phyloP scores from a whole-genome alignment of 92 coral and sea anemone species.

The Actinernus sp. region DNA sequence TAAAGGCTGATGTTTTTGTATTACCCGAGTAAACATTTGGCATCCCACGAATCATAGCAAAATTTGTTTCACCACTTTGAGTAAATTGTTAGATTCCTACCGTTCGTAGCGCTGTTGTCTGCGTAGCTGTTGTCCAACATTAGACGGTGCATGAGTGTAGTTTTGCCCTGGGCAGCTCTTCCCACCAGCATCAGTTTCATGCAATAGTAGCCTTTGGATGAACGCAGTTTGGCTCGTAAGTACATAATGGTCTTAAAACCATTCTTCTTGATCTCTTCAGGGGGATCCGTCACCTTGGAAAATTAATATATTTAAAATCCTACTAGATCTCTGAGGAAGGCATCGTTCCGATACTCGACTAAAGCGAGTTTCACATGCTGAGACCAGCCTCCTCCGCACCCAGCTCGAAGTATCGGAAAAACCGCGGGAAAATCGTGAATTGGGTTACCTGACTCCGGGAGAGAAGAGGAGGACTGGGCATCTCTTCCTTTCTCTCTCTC shows the following conservation, averaged over 20 bases:
- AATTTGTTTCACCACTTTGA: neutral
- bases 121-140: slow-evolving; percentile 75
- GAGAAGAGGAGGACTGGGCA: too few relatives aligned
- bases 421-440: too few relatives aligned
- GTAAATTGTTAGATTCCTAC: slow-evolving; percentile 16
- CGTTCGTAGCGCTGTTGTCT: slow-evolving; percentile 84
- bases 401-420: too few relatives aligned
- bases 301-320: neutral
- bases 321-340: too few relatives aligned
- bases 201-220: slow-evolving; percentile 78
- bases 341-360: too few relatives aligned
- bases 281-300: slow-evolving; percentile 92
- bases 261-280: slow-evolving; percentile 75
- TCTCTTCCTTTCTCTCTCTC: too few relatives aligned
- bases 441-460: too few relatives aligned
- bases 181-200: slow-evolving; percentile 98
- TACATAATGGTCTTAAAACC: slow-evolving; percentile 80
- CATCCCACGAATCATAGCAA: too few relatives aligned
- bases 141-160: slow-evolving; percentile 93
- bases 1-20: too few relatives aligned
- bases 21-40: too few relatives aligned
- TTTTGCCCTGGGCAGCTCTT: slow-evolving; percentile 92
- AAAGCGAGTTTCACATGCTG: too few relatives aligned
- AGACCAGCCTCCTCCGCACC: too few relatives aligned
- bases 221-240: slow-evolving; percentile 82